Percentiles rank a stretch among this genome's conserved stretches.
Conservation (phyloP, 2,888 invertebrate species). For the Pachydiplax longipennis region DNA sequence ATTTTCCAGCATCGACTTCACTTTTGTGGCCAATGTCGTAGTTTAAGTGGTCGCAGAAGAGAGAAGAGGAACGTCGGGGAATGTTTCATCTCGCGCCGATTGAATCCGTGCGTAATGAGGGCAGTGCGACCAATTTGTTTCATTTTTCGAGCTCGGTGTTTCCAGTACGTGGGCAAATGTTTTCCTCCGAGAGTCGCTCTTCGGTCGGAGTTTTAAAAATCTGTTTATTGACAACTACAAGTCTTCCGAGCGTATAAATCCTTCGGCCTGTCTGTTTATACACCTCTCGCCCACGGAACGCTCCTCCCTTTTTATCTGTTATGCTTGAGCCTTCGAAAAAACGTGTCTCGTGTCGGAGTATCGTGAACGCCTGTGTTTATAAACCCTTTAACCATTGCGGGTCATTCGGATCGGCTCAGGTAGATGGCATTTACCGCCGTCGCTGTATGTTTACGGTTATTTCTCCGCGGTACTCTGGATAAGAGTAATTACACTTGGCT, state of each 20-base stretch:
- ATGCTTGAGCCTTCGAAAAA: neutral
- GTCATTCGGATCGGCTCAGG: neutral
- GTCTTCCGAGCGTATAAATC: neutral
- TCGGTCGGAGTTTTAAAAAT: neutral
- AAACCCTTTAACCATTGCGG: neutral
- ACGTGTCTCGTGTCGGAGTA: neutral
- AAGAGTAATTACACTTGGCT: too few relatives aligned
- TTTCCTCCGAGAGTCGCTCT: neutral
- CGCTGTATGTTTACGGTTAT: neutral
- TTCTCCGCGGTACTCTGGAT: neutral
- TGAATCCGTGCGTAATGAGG: neutral
- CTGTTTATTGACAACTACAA: neutral
- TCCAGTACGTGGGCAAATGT: neutral
- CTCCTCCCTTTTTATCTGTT: neutral
- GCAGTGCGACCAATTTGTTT: neutral
- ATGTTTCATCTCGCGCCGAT: neutral
- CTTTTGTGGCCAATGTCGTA: neutral
- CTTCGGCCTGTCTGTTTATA: neutral
- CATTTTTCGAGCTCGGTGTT: neutral
- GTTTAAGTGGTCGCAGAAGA: neutral
- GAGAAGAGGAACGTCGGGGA: neutral
- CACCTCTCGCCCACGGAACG: neutral
- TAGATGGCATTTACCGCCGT: neutral
- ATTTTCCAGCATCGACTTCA: neutral
- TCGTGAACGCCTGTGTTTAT: neutral